These are phyloP conservation scores for Acipenser transmontanus DNA, from an alignment of 2,797 vertebrate genomes.

Conservation along the genomic window DNA sequence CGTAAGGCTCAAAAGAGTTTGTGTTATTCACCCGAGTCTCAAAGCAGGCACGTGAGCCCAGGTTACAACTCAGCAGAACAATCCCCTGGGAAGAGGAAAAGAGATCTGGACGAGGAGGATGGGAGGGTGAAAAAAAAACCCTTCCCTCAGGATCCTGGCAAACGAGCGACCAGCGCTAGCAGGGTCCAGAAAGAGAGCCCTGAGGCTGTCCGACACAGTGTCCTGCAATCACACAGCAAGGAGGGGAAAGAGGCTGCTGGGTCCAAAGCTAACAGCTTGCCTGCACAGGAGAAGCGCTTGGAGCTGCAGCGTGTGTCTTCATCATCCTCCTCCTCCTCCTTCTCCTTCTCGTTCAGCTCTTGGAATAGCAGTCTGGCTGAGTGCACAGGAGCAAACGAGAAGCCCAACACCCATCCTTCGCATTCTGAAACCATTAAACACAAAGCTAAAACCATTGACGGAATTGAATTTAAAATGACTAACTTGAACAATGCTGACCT, in stretches of 20 bases:
- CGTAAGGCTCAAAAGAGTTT: not conserved
- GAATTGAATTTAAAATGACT: not conserved
- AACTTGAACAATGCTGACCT: not conserved
- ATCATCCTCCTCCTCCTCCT: not conserved
- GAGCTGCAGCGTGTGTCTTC: too few species aligned
- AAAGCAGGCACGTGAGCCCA: not conserved
- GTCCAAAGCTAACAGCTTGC: too few species aligned
- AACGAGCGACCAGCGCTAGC: not conserved
- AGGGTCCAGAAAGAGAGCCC: not conserved
- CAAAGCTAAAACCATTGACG: not conserved
- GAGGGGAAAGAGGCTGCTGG: too few species aligned
- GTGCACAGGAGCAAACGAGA: constrained; percentile 7
- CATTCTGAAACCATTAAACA: not conserved
- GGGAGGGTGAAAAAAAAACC: constrained; percentile 5
- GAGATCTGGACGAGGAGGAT: not conserved
- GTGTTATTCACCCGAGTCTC: not conserved
- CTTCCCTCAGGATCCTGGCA: not conserved
- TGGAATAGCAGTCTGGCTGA: constrained; percentile 10
- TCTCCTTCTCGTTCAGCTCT: not conserved
- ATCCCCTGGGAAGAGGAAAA: constrained; percentile 13
- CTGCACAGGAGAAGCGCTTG: too few species aligned
- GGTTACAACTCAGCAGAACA: not conserved
- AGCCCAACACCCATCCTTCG: constrained; percentile 14
- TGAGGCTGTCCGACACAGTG: too few species aligned
- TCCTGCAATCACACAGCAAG: not conserved